Evolutionary conservation across 2,888 invertebrate species (phyloP), one percentile per base, ranked within the genome.

Genomic region (Synergus japonicus): DNA sequence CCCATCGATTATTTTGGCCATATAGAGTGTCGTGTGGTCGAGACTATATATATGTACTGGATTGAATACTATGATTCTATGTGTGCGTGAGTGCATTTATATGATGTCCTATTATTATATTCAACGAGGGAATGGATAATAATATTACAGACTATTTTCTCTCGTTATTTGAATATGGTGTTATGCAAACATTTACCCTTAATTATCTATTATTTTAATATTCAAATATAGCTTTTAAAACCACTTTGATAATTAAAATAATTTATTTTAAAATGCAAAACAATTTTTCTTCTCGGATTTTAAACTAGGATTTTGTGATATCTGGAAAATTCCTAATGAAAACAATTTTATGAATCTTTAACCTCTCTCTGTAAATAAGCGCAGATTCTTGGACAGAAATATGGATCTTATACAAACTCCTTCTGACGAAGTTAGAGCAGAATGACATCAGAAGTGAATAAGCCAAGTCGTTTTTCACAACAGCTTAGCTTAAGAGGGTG

Each of bases 51-150:
- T 65, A 67, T 22, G 22, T 46, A 73, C 54, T 49, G 54, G 73
- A 73, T 73, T 73, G 73, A 73, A 73, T 58, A 54, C 54, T 37
- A 37, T 49, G 73, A 73, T 49, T 73, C 73, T 54, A 9, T 29
- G 49, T 73, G 54, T 73, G 37, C n/a, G 73, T 49, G 54, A 69
- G 29, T 73, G 37, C 49, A 49, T 73, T 73, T 73, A n/a, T 73
- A n/a, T 73, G 73, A 37, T 69, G 69, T 69, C 12, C 22, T 60
- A 49, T 49, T 73, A 49, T 49, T 73, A 37, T 73, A 73, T 44
- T n/a, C 67, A 67, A 67, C 43, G 67, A 67, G 67, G 43, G 67
- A 67, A 67, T 67, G 44, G 67, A 46, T 67, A 22, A 67, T 67
- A 67, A 67, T 67, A 67, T 44, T 29, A 29, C 3, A 18, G 67